Evolutionary conservation across 2,797 vertebrate species (phyloP), one percentile per base, ranked within the genome.

Genomic region (Novumbra hubbsi): DNA sequence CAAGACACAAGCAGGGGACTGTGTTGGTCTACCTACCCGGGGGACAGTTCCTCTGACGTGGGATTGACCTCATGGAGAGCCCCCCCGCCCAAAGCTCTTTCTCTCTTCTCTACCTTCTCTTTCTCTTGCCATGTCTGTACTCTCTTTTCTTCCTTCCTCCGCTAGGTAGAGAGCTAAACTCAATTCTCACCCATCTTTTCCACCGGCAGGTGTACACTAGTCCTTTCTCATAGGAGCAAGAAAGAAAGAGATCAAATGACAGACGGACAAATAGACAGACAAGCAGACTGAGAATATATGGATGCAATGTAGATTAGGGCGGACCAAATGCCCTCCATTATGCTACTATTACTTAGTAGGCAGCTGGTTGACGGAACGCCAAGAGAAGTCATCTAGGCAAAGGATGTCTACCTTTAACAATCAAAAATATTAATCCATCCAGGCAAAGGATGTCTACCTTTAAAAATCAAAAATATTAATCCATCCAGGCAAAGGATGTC

Each of bases 61-160:
- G 87, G 85, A 76, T 84, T 88, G 89, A 90, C 84, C 84, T 90
- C 90, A 90, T 83, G 84, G 83, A 89, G 83, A 70, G 76, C 76
- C 73, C 70, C 71, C 21, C 17, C 45, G 8, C 21, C 68, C 27
- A 0, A 45, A 45, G 41, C 27, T 28, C 27, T 30, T 14, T 65
- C 8, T 8, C 49, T 52, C 50, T 52, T 52, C 50, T 17, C 15
- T 16, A 15, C 15, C 48, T 52, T 52, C 52, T 3, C 21, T 57
- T 12, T 24, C 55, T 57, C 55, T 57, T 21, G 21, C 0, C 21
- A n/a, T 24, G n/a, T 57, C 55, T 11, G 11, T 57, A 4, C 5
- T 24, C 52, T 57, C n/a, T 57, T 9, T 21, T 21, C 55, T 57
- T 24, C 55, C n/a, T 21, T 9, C 2, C 55, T 12, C 4, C 52